A percentile compares a stretch with the other conserved stretches of the same genome.
Evolutionary conservation across 2,113 vertebrate species (phyloP).

Genomic region (Plectropomus leopardus): DNA sequence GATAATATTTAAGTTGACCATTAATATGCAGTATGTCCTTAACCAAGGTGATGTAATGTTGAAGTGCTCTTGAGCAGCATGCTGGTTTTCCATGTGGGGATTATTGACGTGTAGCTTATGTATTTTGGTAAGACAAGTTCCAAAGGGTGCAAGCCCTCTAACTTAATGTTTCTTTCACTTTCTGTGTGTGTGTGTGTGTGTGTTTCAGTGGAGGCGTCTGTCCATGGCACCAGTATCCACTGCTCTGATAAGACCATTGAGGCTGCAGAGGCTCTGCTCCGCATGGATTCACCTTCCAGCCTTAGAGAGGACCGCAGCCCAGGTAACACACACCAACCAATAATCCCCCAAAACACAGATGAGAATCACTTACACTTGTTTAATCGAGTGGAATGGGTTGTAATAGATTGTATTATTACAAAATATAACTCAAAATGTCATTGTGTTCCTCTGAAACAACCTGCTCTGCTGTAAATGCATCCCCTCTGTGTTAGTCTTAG

Average conservation of each 20-base stretch:
- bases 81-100: not conserved
- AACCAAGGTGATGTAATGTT: not conserved
- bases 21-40: not conserved
- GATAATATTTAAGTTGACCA: not conserved
- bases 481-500: too few relatives aligned
- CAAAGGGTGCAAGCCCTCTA: not conserved
- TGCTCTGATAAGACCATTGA: conserved; percentile 97
- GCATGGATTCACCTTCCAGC: conserved; percentile 98
- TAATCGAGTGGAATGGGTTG: too few relatives aligned
- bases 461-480: too few relatives aligned
- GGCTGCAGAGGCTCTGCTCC: conserved; percentile 97
- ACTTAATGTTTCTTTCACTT: not conserved
- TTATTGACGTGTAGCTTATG: not conserved
- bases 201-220: conserved; percentile 95
- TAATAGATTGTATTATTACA: too few relatives aligned
- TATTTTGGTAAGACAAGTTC: not conserved
- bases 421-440: too few relatives aligned
- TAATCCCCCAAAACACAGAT: not conserved
- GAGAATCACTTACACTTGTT: not conserved
- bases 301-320: conserved; percentile 89
- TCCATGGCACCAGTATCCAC: conserved; percentile 89
- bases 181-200: not conserved
- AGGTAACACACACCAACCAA: conserved; percentile 68
- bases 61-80: not conserved
- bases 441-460: too few relatives aligned